These are phyloP conservation scores for Sylvia atricapilla DNA, from an alignment of 2,113 vertebrate species.

Conservation along the genomic window DNA sequence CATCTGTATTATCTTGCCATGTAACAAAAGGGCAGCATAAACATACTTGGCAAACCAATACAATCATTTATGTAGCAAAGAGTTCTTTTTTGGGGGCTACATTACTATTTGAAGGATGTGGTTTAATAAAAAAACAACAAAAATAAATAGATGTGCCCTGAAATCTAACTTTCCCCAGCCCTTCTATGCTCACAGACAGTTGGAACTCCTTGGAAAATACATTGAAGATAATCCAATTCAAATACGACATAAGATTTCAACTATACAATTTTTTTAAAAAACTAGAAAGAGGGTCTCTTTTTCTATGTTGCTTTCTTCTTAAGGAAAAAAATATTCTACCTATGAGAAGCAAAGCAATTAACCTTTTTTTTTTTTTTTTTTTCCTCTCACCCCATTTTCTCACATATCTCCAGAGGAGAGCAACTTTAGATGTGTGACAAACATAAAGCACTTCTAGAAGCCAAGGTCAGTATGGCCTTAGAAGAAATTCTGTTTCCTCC, in stretches of 20 bases:
- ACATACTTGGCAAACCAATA: neutral
- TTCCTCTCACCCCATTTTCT: neutral
- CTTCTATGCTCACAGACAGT: neutral
- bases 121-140: neutral
- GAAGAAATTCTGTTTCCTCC: neutral
- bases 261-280: neutral
- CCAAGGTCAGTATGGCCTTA: neutral
- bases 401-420: neutral
- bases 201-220: neutral
- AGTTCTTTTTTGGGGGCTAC: neutral
- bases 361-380: neutral
- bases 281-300: neutral
- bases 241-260: neutral
- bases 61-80: neutral
- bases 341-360: neutral
- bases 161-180: neutral
- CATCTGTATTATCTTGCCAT: neutral
- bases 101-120: neutral
- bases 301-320: neutral
- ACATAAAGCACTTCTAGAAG: neutral
- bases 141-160: neutral
- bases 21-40: neutral
- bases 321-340: neutral
- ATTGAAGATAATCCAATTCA: neutral
- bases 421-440: neutral